Evolutionary conservation across 2,888 invertebrate species (phyloP), one percentile per base, ranked within the genome.

Genomic region (Pyrrhopygopsis socrates): DNA sequence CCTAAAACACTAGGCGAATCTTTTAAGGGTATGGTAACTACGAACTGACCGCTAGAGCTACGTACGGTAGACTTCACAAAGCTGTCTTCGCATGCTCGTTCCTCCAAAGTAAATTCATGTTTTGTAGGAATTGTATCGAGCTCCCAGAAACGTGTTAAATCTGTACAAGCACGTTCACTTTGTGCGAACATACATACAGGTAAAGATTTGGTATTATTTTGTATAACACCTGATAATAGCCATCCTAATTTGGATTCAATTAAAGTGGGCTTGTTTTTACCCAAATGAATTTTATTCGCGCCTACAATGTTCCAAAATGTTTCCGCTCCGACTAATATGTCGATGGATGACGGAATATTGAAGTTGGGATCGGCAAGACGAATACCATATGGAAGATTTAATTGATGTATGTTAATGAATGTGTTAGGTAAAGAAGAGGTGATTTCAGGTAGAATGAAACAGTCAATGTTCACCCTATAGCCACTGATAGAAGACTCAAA

Each of bases 301-400:
- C 24, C 81, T 74, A 5, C 71, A 6, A 38, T 65, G 67, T 67
- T 65, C 91, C 91, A 93, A 80, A 91, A 93, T 22, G 91, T 58
- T n/a, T 92, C 91, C 15, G 92, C 91, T 2, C 92, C 92, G 6
- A 92, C 67, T 41, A 94, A 38, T 29, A 92, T 89, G 27, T 92
- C 87, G 15, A 91, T 79, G 6, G 41, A 73, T 30, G 84, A 88
- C n/a, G 93, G 92, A 22, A 83, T 50, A 79, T 91, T 82, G 30
- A 91, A 92, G 13, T 84, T 60, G 11, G 91, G 91, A 75, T 92
- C 91, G 45, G 92, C 92, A 70, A 92, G 38, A 9, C 63, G 13
- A 41, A 92, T 76, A 11, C 84, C 84, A 15, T 29, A n/a, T 8
- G 93, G 92, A 77, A 94, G 54, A 54, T 71, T 45, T 18, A 93